phyloP scores from a whole-genome alignment of 2,888 invertebrate genomes.

The Timandra comae region DNA sequence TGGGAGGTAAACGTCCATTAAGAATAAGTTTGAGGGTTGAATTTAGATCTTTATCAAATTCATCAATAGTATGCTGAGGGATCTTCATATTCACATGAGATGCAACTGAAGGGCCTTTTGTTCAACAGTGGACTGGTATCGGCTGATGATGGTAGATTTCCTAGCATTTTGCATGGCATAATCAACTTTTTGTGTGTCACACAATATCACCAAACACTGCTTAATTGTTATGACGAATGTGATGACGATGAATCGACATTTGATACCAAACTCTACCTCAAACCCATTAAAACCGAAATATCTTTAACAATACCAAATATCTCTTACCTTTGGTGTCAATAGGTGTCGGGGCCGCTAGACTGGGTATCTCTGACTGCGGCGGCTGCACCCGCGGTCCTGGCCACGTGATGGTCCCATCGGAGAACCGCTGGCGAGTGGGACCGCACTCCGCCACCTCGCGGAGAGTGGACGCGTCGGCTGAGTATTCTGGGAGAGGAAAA shows the following conservation, averaged over 20 bases:
- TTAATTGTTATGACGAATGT: no score
- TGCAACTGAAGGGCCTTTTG: no score
- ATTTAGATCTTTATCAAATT: no score
- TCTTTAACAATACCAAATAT: neutral
- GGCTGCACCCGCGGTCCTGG: constrained; percentile 74
- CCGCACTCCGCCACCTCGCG: constrained; percentile 72
- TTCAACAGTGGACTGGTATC: neutral
- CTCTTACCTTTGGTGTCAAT: constrained; percentile 69
- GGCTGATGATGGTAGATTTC: neutral
- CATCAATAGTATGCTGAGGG: no score
- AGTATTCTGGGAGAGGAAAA: constrained; percentile 50
- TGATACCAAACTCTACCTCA: neutral
- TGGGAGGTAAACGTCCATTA: no score
- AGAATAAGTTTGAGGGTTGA: no score
- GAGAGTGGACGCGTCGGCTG: constrained; percentile 65
- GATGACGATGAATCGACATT: neutral
- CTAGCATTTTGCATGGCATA: no score
- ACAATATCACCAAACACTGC: no score
- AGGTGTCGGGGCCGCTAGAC: constrained; percentile 54
- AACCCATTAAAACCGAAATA: neutral
- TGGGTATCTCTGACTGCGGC: constrained; percentile 63
- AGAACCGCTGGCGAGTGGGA: constrained; percentile 73
- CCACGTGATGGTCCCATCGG: constrained; percentile 70
- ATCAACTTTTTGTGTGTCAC: no score
- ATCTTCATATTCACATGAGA: no score